These are phyloP conservation scores for Aphaenogaster rudis DNA, from an alignment of 1,140 invertebrate genomes.

Conservation along the genomic window DNA sequence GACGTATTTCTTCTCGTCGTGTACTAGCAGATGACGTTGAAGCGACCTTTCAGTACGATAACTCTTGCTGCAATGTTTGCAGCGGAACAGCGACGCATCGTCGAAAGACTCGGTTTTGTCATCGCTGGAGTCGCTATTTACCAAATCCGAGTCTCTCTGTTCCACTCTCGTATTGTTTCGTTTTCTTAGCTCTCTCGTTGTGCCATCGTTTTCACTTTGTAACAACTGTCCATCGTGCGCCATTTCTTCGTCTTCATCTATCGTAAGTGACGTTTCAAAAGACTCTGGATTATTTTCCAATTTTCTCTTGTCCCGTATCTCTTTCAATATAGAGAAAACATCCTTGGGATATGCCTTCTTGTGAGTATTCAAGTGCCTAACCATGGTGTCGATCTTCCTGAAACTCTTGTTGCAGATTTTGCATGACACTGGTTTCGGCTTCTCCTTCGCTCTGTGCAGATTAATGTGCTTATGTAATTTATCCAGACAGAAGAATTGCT, in stretches of 20 bases:
- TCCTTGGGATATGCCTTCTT: slow-evolving; percentile 81
- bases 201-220: neutral
- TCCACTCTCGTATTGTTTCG: slow-evolving; percentile 13
- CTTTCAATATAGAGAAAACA: slow-evolving; percentile 80
- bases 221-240: neutral
- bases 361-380: slow-evolving; percentile 82
- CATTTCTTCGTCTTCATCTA: slow-evolving; percentile 3
- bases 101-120: slow-evolving; percentile 21
- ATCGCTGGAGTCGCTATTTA: slow-evolving; percentile 15
- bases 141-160: neutral
- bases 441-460: slow-evolving; percentile 73
- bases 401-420: slow-evolving; percentile 82
- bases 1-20: slow-evolving; percentile 74
- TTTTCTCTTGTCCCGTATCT: slow-evolving; percentile 80
- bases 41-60: slow-evolving; percentile 67
- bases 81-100: slow-evolving; percentile 58
- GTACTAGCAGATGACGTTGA: slow-evolving; percentile 69
- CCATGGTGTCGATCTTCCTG: slow-evolving; percentile 81
- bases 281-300: slow-evolving; percentile 66
- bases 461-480: slow-evolving; percentile 77
- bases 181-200: slow-evolving; percentile 28
- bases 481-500: slow-evolving; percentile 70
- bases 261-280: neutral
- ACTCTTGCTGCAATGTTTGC: slow-evolving; percentile 71
- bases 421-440: slow-evolving; percentile 75